Evolutionary conservation across 2,888 invertebrate genomes (phyloP).

Genomic region (Beris morrisii): DNA sequence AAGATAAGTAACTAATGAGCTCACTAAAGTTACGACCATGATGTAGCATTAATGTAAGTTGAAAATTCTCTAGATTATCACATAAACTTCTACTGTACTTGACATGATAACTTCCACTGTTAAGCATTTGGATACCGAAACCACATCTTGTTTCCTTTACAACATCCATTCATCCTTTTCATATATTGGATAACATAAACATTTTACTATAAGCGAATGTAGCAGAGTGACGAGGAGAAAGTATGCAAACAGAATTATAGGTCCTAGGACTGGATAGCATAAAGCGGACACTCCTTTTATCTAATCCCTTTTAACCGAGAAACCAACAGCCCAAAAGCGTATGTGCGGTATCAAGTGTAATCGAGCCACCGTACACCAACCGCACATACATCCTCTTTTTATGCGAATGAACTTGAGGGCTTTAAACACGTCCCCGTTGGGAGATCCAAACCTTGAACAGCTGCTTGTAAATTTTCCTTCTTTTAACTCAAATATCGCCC

Average conservation of each 20-base stretch:
- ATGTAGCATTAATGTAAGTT: too few species aligned
- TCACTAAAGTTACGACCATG: too few species aligned
- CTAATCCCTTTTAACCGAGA: slow-evolving; percentile 23
- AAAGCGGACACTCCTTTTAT: slow-evolving; percentile 10
- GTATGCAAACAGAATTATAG: slow-evolving; percentile 14
- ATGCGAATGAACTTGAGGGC: slow-evolving; percentile 24
- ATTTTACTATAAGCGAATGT: not conserved
- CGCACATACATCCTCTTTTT: slow-evolving; percentile 20
- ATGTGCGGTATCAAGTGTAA: slow-evolving; percentile 14
- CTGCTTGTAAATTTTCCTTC: slow-evolving; percentile 15
- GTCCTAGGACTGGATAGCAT: not conserved
- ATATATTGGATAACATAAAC: too few species aligned
- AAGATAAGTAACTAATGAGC: too few species aligned
- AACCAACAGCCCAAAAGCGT: slow-evolving; percentile 25
- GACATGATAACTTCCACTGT: too few species aligned
- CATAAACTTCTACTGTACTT: too few species aligned
- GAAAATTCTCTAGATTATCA: too few species aligned
- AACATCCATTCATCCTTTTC: too few species aligned
- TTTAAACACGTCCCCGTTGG: slow-evolving; percentile 18
- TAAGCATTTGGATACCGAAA: too few species aligned
- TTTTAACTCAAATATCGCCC: slow-evolving; percentile 3
- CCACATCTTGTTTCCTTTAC: too few species aligned
- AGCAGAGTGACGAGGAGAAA: not conserved
- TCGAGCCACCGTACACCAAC: not conserved
- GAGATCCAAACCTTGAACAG: not conserved